Conservation (phyloP, 2,797 vertebrate genomes). For the Prionace glauca region DNA sequence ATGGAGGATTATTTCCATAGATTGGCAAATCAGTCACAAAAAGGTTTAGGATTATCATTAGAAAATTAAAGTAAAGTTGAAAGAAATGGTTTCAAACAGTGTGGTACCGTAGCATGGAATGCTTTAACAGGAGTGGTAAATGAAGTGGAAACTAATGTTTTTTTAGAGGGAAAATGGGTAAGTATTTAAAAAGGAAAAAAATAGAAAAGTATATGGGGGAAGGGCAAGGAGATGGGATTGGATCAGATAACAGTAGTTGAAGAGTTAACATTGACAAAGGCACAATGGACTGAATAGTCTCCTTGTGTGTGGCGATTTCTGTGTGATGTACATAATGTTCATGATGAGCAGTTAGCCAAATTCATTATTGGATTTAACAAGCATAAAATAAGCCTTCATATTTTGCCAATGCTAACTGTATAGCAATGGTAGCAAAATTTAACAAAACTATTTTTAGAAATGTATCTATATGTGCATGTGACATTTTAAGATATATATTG, state of each 20-base stretch:
- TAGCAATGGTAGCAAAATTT: background rate
- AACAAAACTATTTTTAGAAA: background rate
- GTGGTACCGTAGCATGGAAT: background rate
- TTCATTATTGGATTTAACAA: background rate
- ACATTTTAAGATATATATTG: background rate
- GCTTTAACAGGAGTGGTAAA: background rate
- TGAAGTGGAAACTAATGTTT: background rate
- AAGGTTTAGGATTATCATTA: background rate
- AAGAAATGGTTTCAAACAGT: background rate
- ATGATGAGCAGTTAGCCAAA: background rate
- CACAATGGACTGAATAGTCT: background rate
- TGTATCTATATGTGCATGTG: background rate
- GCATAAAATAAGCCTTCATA: background rate
- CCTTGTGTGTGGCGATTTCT: background rate
- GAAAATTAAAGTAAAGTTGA: background rate
- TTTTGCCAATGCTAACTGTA: background rate
- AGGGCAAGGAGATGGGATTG: background rate
- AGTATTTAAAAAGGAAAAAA: background rate
- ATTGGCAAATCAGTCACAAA: background rate
- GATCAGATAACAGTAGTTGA: background rate
- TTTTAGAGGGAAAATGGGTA: background rate
- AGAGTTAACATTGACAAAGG: constrained; percentile 3
- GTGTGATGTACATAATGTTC: background rate
- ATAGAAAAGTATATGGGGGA: background rate
- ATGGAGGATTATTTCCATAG: background rate